These are phyloP conservation scores for Microctenopoma lineatum DNA, from an alignment of 2,797 vertebrate genomes.

Conservation along the genomic window DNA sequence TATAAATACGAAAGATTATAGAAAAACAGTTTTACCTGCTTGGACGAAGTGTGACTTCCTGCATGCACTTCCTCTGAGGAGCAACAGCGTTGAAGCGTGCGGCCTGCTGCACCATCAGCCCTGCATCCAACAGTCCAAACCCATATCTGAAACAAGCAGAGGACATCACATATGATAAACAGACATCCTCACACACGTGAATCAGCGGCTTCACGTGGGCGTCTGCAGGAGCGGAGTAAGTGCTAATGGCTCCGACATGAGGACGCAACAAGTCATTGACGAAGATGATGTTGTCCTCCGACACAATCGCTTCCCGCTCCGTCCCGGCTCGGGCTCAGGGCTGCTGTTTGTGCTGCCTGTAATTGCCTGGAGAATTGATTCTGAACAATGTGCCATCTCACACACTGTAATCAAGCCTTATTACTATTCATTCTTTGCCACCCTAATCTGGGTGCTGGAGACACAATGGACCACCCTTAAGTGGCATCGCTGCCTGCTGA, in stretches of 20 bases:
- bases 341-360: conserved; percentile 72
- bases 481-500: conserved; percentile 64
- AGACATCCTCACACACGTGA: conserved; percentile 22
- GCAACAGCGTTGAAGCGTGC: conserved; percentile 41
- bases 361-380: conserved; percentile 84
- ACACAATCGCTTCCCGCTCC: conserved; percentile 77
- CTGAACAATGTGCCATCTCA: conserved; percentile 81
- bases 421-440: conserved; percentile 81
- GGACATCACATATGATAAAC: not conserved
- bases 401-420: conserved; percentile 84
- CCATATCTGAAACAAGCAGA: conserved; percentile 63
- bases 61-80: conserved; percentile 65
- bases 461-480: conserved; percentile 75
- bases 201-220: conserved; percentile 45
- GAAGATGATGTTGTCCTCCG: conserved; percentile 80
- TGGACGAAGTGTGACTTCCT: conserved; percentile 50
- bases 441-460: conserved; percentile 68
- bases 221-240: conserved; percentile 50
- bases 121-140: conserved; percentile 76
- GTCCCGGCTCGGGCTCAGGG: conserved; percentile 67
- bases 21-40: conserved; percentile 51
- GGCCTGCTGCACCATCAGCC: conserved; percentile 76
- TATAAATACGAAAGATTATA: conserved; percentile 5
- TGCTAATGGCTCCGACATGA: conserved; percentile 72
- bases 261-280: conserved; percentile 81